phyloP scores from a whole-genome alignment of 2,113 vertebrate species.

The Charina bottae region DNA sequence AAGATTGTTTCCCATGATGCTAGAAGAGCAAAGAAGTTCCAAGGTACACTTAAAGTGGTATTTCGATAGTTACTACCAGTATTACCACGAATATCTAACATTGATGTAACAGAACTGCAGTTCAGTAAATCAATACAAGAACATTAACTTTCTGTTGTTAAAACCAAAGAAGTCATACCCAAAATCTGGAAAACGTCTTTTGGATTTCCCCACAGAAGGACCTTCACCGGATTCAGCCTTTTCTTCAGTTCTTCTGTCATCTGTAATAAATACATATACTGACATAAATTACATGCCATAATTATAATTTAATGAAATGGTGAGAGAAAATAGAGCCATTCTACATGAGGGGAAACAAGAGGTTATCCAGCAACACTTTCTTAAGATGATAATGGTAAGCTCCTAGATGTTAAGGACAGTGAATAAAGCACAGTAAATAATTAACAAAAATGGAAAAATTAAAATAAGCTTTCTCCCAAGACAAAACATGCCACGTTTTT shows the following conservation, averaged over 20 bases:
- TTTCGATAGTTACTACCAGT: background rate
- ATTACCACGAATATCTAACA: background rate
- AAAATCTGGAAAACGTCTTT: conserved; percentile 91
- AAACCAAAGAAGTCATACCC: conserved; percentile 73
- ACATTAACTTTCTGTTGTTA: background rate
- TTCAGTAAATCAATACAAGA: background rate
- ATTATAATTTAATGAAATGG: background rate
- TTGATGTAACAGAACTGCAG: background rate
- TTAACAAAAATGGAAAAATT: background rate
- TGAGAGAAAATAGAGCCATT: background rate
- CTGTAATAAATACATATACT: conserved; percentile 50
- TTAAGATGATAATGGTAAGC: background rate
- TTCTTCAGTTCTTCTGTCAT: conserved; percentile 78
- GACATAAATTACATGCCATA: background rate
- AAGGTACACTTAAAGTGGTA: background rate
- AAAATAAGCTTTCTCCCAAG: background rate
- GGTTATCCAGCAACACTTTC: background rate
- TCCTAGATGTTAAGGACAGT: background rate
- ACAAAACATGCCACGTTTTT: background rate
- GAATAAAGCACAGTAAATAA: background rate
- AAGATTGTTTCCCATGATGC: background rate
- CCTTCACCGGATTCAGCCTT: conserved; percentile 75
- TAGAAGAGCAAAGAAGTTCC: background rate
- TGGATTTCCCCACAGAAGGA: conserved; percentile 79
- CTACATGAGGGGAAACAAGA: background rate